Percentiles rank a stretch among this genome's conserved stretches.
Evolutionary conservation across 2,797 vertebrate species (phyloP).

Genomic region (Perodicticus potto): DNA sequence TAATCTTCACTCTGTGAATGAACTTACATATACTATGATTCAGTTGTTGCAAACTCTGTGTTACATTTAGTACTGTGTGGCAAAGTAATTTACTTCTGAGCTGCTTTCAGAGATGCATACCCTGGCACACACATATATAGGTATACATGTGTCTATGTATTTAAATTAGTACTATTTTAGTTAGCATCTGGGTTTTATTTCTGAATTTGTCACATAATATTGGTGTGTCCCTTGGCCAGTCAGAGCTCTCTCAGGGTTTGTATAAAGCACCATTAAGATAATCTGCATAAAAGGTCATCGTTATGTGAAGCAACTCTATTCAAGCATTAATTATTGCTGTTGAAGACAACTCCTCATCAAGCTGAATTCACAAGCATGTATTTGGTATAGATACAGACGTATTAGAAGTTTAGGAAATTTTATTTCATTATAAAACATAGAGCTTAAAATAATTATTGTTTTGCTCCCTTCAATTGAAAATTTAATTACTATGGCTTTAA

Average conservation of each 20-base stretch:
- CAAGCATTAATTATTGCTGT: neutral
- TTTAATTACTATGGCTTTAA: neutral
- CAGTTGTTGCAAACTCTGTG: neutral
- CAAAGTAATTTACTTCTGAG: neutral
- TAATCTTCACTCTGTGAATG: neutral
- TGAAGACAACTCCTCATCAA: neutral
- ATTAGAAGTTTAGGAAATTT: neutral
- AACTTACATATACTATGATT: neutral
- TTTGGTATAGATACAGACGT: neutral
- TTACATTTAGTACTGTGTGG: neutral
- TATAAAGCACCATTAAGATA: neutral
- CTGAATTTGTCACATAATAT: neutral
- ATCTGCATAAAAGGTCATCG: neutral
- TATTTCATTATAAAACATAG: slow-evolving; percentile 38
- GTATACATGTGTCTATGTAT: neutral
- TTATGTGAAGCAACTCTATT: neutral
- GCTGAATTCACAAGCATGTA: neutral
- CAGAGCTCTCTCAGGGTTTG: neutral
- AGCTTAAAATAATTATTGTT: slow-evolving; percentile 24
- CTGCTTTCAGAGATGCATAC: neutral
- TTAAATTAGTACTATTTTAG: neutral
- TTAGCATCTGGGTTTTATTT: neutral
- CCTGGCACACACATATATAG: neutral
- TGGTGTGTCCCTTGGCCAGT: neutral
- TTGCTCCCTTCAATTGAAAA: neutral